Percentiles rank a stretch among this genome's conserved stretches.
phyloP scores from a whole-genome alignment of 2,888 invertebrate species.

The Amorpha juglandis region DNA sequence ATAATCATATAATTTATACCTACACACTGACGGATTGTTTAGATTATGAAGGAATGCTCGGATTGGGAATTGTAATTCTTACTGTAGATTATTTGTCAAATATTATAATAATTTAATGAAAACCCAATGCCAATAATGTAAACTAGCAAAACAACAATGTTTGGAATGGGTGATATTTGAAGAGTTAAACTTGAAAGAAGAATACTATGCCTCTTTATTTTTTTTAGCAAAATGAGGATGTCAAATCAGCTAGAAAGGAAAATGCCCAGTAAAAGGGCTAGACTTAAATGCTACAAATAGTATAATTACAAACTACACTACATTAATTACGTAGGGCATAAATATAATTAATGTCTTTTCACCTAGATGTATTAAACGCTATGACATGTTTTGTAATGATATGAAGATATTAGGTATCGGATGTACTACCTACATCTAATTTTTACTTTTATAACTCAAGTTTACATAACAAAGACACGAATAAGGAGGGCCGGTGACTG shows the following conservation, averaged over 20 bases:
- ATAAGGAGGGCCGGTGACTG: neutral
- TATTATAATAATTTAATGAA: too few species aligned
- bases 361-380: conserved; percentile 72
- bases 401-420: conserved; percentile 53
- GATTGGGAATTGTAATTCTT: neutral
- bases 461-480: conserved; percentile 32
- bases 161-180: neutral
- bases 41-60: conserved; percentile 12
- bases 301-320: conserved; percentile 62
- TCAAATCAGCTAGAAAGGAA: conserved; percentile 35
- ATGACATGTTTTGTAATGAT: conserved; percentile 80
- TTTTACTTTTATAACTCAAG: conserved; percentile 19
- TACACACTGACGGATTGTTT: neutral
- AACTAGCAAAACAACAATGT: neutral
- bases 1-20: neutral
- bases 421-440: conserved; percentile 17
- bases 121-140: neutral
- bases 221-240: neutral
- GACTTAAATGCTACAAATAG: conserved; percentile 60
- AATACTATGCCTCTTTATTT: conserved; percentile 4
- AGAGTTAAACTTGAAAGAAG: conserved; percentile 4
- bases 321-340: conserved; percentile 64
- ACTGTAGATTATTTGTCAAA: neutral
- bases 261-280: conserved; percentile 63
- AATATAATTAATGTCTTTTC: conserved; percentile 65